Percentiles rank a stretch among this genome's conserved stretches.
Evolutionary conservation across 2,113 vertebrate genomes (phyloP).

Genomic region (Perca flavescens): DNA sequence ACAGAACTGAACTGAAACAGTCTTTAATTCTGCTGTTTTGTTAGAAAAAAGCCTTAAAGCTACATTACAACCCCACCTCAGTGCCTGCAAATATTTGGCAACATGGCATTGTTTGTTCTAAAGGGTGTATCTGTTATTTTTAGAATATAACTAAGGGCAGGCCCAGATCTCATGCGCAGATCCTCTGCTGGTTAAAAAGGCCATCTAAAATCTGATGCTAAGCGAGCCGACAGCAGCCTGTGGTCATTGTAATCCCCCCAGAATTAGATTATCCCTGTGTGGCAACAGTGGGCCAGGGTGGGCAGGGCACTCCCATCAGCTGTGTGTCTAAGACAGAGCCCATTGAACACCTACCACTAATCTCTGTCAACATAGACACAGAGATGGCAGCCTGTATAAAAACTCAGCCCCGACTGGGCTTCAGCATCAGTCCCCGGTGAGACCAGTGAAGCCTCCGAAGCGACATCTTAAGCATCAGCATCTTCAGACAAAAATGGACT

Average conservation of each 20-base stretch:
- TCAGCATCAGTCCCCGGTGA: constrained; percentile 21
- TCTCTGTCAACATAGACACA: constrained; percentile 59
- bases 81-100: neutral
- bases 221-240: constrained; percentile 49
- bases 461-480: neutral
- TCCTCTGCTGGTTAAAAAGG: constrained; percentile 50
- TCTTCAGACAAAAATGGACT: constrained; percentile 40
- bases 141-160: constrained; percentile 26
- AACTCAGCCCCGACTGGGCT: neutral
- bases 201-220: constrained; percentile 64
- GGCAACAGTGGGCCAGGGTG: constrained; percentile 50
- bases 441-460: neutral
- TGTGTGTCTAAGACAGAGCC: constrained; percentile 60
- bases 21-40: neutral
- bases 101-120: neutral
- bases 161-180: constrained; percentile 1
- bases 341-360: constrained; percentile 47
- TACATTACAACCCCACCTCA: neutral
- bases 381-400: constrained; percentile 46
- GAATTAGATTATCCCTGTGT: constrained; percentile 66
- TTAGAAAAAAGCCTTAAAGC: neutral
- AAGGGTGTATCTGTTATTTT: constrained; percentile 24
- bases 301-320: constrained; percentile 54
- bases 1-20: neutral
- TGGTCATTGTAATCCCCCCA: constrained; percentile 62